These are phyloP conservation scores for Xenopus laevis DNA, from an alignment of 2,113 vertebrate species.

Conservation along the genomic window DNA sequence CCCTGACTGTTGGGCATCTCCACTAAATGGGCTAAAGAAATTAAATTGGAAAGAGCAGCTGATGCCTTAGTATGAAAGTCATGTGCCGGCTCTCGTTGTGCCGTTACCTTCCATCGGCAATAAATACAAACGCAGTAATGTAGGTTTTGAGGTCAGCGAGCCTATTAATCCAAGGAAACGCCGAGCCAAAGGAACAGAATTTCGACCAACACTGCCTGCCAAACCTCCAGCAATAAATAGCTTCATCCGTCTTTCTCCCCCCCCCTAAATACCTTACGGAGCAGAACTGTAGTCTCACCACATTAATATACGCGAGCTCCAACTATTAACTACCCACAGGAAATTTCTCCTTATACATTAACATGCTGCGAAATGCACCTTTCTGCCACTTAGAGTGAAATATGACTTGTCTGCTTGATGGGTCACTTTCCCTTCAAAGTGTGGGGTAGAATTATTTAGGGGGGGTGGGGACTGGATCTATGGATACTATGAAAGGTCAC, in stretches of 20 bases:
- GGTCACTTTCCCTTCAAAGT: neutral
- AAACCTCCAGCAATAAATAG: slow-evolving; percentile 12
- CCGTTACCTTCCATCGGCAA: neutral
- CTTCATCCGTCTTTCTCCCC: neutral
- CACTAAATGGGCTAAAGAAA: too few species aligned
- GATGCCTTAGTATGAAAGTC: neutral
- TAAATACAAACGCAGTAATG: neutral
- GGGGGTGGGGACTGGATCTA: too few species aligned
- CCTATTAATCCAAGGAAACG: neutral
- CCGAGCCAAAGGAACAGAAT: neutral
- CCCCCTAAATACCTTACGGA: slow-evolving; percentile 3
- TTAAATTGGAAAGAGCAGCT: neutral
- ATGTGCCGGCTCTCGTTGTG: neutral
- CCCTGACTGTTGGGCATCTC: neutral
- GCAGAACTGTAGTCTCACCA: neutral
- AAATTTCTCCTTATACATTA: neutral
- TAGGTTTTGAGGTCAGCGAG: neutral
- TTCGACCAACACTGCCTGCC: neutral
- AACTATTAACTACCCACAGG: slow-evolving; percentile 2
- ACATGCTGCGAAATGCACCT: neutral
- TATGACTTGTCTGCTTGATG: slow-evolving; percentile 5
- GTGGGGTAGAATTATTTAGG: neutral
- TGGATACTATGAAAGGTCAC: slow-evolving; percentile 12
- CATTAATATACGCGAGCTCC: neutral
- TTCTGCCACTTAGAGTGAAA: neutral